Base-by-base conservation (phyloP, 2,113 vertebrate species). In the Catharus fuscescens region DNA sequence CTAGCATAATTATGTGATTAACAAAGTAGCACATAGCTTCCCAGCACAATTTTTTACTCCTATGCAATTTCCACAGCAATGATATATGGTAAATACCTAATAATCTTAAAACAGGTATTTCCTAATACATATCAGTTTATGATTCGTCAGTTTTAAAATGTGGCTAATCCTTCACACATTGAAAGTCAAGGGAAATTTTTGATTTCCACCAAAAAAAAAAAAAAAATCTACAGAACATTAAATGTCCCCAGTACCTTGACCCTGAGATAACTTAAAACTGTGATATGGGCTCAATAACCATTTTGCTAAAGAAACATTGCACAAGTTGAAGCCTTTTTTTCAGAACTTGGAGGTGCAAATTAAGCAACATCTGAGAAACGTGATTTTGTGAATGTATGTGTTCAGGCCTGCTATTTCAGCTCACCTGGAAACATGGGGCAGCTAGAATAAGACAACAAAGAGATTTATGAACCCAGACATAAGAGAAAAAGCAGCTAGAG, bases 211-310 rank as follows among this genome's bases (percentile, higher is more conserved):
- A 54, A 86, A 88, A 84, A 76, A 45, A 23, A 14, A 53, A 83
- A 83, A 83, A 88, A 64, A 40, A 10, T 16, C 42, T 53, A 19
- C 9, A 79, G 56, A 78, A 74, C 23, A 54, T 7, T 19, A 74
- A 88, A 73, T 23, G 23, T 4, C 10, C 8, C 34, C 21, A n/a
- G 16, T 26, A 32, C 20, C 10, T 42, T 0, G 0, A 47, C 6
- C 11, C 36, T 52, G 19, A 50, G 10, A 64, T 84, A 80, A 69
- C 52, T 80, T 29, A 28, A n/a, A 90, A 84, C 45, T 50, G 48
- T 69, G 53, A 40, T 12, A 28, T 5, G 16, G 28, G 10, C 34
- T 71, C 66, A 74, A 32, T 53, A 62, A 54, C 78, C 2, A 38
- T 53, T 57, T 67, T 48, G 36, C 50, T 70, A 34, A 73, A 81